Base-by-base conservation (phyloP, 2,888 invertebrate genomes). In the Mythimna albipuncta region DNA sequence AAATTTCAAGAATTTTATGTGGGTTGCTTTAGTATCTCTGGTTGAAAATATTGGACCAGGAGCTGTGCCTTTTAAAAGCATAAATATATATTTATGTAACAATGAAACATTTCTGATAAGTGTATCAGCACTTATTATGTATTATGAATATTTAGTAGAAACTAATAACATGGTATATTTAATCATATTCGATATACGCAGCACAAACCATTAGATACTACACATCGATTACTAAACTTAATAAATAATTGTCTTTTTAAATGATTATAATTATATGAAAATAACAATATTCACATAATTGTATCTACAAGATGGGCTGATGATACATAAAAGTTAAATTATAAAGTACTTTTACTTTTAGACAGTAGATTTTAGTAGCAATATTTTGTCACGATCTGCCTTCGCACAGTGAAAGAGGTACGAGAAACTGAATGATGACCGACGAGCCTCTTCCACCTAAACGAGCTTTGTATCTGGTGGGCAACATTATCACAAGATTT, bases 141-240 rank as follows among this genome's bases (percentile, higher is more conserved):
- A 77, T 64, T 66, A 66, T 55, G 9, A 38, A 35, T 13, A 68
- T 38, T 62, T 32, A n/a, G 26, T 50, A 76, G 52, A 69, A 70
- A 79, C 16, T 55, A 54, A 80, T 75, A 62, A 63, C 32, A 19
- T 13, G 5, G 26, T 26, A 1, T 54, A 52, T 38, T 35, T 59
- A 44, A 65, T 35, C 52, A 77, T 68, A 64, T 26, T 52, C 11
- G 67, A 54, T 55, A 76, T 35, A 70, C 44, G 57, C 41, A 76
- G 41, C 63, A 72, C 21, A 74, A 76, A 57, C 41, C 55, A 71
- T 69, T 32, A 61, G 7, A 21, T 19, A 21, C 16, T 47, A 50
- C 5, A 55, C 21, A 55, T 32, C 19, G 2, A 63, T 62, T 38
- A 55, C 35, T 54, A 50, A 71, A 71, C 13, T n/a, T 58, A 35